These are phyloP conservation scores for Zeugodacus cucurbitae DNA, from an alignment of 1,140 invertebrate species.

Conservation along the genomic window DNA sequence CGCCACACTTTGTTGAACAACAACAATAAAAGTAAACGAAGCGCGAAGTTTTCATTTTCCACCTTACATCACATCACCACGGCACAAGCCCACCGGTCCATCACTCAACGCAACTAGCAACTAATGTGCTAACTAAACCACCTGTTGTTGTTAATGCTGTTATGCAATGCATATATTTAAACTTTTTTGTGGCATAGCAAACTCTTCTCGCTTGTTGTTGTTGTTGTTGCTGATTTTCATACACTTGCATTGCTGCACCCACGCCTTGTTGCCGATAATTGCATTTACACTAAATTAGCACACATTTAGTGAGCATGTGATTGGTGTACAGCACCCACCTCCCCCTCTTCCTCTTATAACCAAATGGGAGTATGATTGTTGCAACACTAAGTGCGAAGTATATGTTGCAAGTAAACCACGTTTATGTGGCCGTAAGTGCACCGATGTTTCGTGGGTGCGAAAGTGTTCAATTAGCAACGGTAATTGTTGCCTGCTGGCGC, in stretches of 20 bases:
- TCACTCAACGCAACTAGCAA: not conserved
- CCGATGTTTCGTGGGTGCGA: not conserved
- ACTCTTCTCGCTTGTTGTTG: too few relatives aligned
- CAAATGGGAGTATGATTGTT: not conserved
- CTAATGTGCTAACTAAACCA: not conserved
- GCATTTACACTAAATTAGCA: conserved; percentile 27
- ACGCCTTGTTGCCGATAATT: not conserved
- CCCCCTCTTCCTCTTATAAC: too few relatives aligned
- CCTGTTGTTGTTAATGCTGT: not conserved
- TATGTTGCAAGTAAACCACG: not conserved
- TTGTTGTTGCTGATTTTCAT: not conserved
- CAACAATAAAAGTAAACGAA: conserved; percentile 18
- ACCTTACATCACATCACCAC: not conserved
- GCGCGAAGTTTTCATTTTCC: conserved; percentile 31
- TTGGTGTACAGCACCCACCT: not conserved
- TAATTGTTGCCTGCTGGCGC: not conserved
- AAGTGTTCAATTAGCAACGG: conserved; percentile 18
- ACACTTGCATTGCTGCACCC: conserved; percentile 22
- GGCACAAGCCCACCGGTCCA: not conserved
- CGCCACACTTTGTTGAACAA: conserved; percentile 5
- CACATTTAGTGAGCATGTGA: conserved; percentile 7
- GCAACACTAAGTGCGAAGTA: not conserved
- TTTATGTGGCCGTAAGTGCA: not conserved
- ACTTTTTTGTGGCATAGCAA: not conserved
- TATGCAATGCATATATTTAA: not conserved